Base-by-base conservation (phyloP, 2,888 invertebrate genomes). In the Drosophila anomelani region DNA sequence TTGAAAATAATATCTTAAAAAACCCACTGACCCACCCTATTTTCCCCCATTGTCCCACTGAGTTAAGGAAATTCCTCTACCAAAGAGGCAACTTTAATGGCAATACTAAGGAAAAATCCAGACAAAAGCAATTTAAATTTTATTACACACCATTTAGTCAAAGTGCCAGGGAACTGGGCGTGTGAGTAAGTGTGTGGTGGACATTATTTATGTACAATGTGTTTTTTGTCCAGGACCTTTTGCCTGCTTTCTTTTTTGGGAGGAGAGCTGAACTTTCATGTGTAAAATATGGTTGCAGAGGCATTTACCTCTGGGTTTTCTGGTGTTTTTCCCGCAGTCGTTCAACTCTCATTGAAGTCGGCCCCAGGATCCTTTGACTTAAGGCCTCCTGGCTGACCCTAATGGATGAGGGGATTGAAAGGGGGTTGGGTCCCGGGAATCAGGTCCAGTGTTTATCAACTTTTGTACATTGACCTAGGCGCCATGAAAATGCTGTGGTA, bases 81-180 rank as follows among this genome's bases (percentile, higher is more conserved):
- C n/a, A 32, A 43, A 53, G 13, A 38, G 44, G 49, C 36, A 61
- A 38, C 43, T 61, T 61, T 61, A 61, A 66, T 43, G 36, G 51
- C 51, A 51, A 44, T 41, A 49, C 47, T 36, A 64, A 36, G 56
- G 20, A 36, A 38, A 72, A 75, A 67, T 36, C 63, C 79, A 84
- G 82, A 80, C 82, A 77, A 64, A 76, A 76, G 79, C 85, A 85
- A 82, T 83, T 83, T 79, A 79, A 82, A 67, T 85, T 83, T 83
- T 83, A 83, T 82, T 82, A 56, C 72, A 80, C 64, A 74, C 72
- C 82, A 82, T 83, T 80, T 78, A 85, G 72, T 71, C 79, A 82
- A 84, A 75, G 72, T 77, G 79, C 67, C 72, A 71, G 64, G 8
- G 26, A 32, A 44, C 54, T 49, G 41, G 51, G 46, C 51, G 56